These are phyloP conservation scores for Rotaria socialis DNA, from an alignment of 2,888 invertebrate genomes.

Conservation along the genomic window DNA sequence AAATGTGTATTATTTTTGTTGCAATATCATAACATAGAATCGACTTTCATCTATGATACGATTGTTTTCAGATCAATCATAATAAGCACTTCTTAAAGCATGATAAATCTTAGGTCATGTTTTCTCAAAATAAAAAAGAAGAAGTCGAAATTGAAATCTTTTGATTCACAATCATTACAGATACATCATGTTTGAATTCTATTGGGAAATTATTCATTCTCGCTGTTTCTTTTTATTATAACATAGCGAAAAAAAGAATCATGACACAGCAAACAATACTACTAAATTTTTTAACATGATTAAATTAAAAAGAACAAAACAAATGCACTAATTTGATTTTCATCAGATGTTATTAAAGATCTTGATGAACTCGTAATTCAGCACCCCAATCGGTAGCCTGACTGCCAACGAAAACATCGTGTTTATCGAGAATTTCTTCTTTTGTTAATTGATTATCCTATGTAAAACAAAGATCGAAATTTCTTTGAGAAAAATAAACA, in stretches of 20 bases:
- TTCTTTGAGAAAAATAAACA: background rate
- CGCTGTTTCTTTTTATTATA: no score
- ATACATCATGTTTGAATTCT: background rate
- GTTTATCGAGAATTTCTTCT: constrained; percentile 44
- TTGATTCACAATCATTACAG: background rate
- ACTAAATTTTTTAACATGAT: background rate
- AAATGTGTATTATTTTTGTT: no score
- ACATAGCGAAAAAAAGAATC: background rate
- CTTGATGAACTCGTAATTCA: background rate
- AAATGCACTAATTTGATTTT: background rate
- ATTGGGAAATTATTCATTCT: constrained; percentile 3
- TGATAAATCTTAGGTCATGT: no score
- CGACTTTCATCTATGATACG: no score
- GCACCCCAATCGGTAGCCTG: constrained; percentile 44
- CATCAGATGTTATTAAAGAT: background rate
- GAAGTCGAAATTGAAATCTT: background rate
- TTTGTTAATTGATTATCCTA: constrained; percentile 45
- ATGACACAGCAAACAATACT: background rate
- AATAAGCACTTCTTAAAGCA: no score
- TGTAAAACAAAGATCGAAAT: background rate
- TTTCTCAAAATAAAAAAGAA: no score
- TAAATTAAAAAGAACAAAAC: background rate
- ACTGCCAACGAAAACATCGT: constrained; percentile 43
- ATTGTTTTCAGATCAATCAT: no score
- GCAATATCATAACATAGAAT: no score